A percentile compares a stretch with the other conserved stretches of the same genome.
Evolutionary conservation across 2,113 vertebrate genomes (phyloP).

Genomic region (Carassius auratus): DNA sequence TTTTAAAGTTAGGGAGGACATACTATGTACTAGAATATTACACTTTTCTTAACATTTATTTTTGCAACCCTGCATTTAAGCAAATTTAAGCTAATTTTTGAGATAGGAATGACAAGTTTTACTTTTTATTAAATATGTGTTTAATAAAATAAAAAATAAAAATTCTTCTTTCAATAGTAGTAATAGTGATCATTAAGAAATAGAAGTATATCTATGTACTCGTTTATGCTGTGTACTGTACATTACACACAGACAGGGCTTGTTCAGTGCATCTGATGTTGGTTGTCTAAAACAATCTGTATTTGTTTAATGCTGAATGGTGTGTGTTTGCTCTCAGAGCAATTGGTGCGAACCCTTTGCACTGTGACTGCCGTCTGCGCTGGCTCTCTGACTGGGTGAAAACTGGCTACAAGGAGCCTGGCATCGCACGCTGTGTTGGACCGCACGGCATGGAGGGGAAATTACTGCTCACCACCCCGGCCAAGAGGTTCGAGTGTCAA

Average conservation of each 20-base stretch:
- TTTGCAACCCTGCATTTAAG: too few relatives aligned
- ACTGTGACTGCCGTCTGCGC: conserved; percentile 93
- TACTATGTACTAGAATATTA: too few relatives aligned
- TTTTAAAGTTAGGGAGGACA: too few relatives aligned
- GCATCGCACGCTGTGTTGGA: conserved; percentile 93
- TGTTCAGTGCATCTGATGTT: background rate
- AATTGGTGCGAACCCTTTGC: conserved; percentile 93
- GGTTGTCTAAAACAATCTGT: background rate
- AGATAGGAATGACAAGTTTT: too few relatives aligned
- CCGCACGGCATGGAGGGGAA: conserved; percentile 93
- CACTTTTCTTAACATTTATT: too few relatives aligned
- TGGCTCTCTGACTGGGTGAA: conserved; percentile 99
- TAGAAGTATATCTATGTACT: too few relatives aligned
- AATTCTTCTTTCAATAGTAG: too few relatives aligned
- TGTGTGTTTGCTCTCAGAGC: conserved; percentile 70
- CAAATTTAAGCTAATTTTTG: too few relatives aligned
- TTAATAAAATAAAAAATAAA: too few relatives aligned
- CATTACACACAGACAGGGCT: background rate
- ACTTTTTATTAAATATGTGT: too few relatives aligned
- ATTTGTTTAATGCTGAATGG: too few relatives aligned
- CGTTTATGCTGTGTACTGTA: background rate
- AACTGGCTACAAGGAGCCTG: conserved; percentile 96
- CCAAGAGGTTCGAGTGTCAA: conserved; percentile 97
- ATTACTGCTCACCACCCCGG: conserved; percentile 94
- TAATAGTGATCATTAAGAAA: background rate